A percentile compares a stretch with the other conserved stretches of the same genome.
Conservation (phyloP, 2,113 vertebrate genomes). For the Galeopterus variegatus region DNA sequence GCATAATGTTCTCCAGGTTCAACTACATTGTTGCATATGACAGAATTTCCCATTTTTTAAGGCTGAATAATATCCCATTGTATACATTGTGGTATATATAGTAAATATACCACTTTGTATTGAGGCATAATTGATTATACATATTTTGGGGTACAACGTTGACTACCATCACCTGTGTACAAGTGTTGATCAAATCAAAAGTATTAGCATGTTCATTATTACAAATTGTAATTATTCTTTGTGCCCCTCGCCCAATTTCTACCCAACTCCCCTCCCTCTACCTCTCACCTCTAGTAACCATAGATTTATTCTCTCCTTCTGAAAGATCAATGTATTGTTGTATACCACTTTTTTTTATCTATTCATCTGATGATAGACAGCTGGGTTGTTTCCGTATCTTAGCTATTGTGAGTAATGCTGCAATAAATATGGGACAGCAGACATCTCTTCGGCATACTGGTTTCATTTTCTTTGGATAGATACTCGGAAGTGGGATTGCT, state of each 20-base stretch:
- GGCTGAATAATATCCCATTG: not conserved
- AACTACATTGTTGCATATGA: not conserved
- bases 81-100: no score
- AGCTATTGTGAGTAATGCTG: not conserved
- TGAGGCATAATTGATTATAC: no score
- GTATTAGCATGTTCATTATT: no score
- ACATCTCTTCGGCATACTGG: not conserved
- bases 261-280: no score
- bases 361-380: not conserved
- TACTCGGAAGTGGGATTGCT: not conserved
- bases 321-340: no score
- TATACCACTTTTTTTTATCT: not conserved
- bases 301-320: no score
- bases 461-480: not conserved
- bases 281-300: no score
- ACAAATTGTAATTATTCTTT: no score
- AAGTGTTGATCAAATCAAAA: no score
- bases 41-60: not conserved
- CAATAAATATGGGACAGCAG: not conserved
- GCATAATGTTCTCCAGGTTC: not conserved
- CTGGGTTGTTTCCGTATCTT: not conserved
- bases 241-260: no score
- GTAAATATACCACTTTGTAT: not conserved
- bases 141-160: no score
- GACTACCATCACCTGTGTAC: no score